A percentile compares a stretch with the other conserved stretches of the same genome.
phyloP scores from a whole-genome alignment of 2,797 vertebrate species.

The Diplodus puntazzo region DNA sequence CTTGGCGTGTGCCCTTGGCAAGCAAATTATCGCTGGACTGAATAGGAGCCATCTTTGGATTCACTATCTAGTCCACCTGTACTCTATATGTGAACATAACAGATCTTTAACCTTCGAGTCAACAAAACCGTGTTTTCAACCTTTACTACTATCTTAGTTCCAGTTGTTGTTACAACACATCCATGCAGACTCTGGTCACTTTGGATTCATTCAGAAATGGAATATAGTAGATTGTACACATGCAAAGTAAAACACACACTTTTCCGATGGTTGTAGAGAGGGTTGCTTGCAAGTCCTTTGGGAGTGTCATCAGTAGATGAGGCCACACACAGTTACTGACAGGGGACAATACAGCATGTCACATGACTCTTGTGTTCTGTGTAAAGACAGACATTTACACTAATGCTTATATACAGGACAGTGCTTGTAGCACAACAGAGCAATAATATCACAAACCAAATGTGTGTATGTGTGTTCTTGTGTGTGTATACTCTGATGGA shows the following conservation, averaged over 20 bases:
- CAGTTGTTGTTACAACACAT: slow-evolving; percentile 10
- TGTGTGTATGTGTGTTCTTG: slow-evolving; percentile 8
- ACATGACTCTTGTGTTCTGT: slow-evolving; percentile 21
- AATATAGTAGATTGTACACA: background rate
- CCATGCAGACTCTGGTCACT: background rate
- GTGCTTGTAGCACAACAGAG: slow-evolving; percentile 50
- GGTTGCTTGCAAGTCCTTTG: slow-evolving; percentile 23
- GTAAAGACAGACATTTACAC: slow-evolving; percentile 54
- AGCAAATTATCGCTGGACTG: no score
- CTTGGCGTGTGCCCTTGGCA: no score
- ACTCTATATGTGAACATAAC: background rate
- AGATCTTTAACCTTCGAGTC: background rate
- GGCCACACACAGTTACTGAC: slow-evolving; percentile 54
- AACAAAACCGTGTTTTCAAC: background rate
- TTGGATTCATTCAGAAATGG: background rate
- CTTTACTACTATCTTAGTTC: background rate
- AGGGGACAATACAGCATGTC: slow-evolving; percentile 43
- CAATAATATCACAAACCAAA: slow-evolving; percentile 58
- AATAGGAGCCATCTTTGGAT: no score
- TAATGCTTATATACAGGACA: slow-evolving; percentile 51
- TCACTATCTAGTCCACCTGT: no score
- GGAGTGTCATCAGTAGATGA: slow-evolving; percentile 48
- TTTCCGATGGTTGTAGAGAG: background rate
- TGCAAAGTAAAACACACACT: background rate
- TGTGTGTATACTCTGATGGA: slow-evolving; percentile 44